Percentiles rank a stretch among this genome's conserved stretches.
Evolutionary conservation across 2,113 vertebrate species (phyloP).

Genomic region (Cavia aperea): DNA sequence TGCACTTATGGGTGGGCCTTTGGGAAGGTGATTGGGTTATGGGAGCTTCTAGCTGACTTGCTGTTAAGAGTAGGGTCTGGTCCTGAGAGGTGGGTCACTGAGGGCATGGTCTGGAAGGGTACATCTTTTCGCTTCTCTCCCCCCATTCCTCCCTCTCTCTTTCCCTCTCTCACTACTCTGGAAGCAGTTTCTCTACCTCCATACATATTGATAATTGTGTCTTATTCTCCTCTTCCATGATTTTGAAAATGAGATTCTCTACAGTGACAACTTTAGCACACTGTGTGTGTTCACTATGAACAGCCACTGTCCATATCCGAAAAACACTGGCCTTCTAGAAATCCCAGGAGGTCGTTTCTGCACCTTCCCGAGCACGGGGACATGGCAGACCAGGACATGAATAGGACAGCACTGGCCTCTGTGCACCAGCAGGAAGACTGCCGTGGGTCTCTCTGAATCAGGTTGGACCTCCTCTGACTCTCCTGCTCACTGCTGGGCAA

Average conservation of each 20-base stretch:
- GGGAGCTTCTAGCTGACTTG: not conserved
- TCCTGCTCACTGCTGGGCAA: not conserved
- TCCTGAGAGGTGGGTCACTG: not conserved
- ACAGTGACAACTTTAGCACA: conserved; percentile 36
- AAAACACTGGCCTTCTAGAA: conserved; percentile 33
- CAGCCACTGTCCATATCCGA: conserved; percentile 46
- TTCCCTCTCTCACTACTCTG: not conserved
- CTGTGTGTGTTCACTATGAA: not conserved
- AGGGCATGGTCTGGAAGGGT: not conserved
- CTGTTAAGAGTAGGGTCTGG: not conserved
- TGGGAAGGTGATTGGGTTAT: not conserved
- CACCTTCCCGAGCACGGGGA: not conserved
- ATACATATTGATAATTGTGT: not conserved
- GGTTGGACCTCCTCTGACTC: not conserved
- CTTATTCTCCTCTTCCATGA: not conserved
- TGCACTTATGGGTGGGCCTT: not conserved
- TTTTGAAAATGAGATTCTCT: conserved; percentile 10
- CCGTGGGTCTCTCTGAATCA: not conserved
- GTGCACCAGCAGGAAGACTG: not conserved
- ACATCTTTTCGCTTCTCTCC: not conserved
- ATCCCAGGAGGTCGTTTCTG: not conserved
- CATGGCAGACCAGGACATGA: not conserved
- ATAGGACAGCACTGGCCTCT: not conserved
- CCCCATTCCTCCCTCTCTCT: not conserved
- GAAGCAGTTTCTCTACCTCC: not conserved